Evolutionary conservation across 1,140 invertebrate genomes (phyloP), one percentile per base, ranked within the genome.

Genomic region (Lepeophtheirus salmonis): DNA sequence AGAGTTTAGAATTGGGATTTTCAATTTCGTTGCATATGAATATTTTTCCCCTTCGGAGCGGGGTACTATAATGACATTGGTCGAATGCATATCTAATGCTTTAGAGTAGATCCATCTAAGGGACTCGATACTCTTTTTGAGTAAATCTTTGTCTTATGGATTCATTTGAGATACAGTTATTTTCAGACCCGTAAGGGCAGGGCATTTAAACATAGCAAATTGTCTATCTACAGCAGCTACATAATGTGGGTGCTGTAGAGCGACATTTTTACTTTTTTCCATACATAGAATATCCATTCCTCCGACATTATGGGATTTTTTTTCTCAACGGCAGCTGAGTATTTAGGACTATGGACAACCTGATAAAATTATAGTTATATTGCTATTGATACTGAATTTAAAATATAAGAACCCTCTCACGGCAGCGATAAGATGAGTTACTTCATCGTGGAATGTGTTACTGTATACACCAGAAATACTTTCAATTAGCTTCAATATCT

Each of bases 381-480:
- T n/a, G n/a, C n/a, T n/a, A n/a, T n/a, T n/a, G n/a, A n/a, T n/a
- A n/a, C n/a, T n/a, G n/a, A n/a, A n/a, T n/a, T n/a, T n/a, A n/a
- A n/a, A n/a, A n/a, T n/a, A n/a, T n/a, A n/a, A n/a, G n/a, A n/a
- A n/a, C n/a, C n/a, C 17, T 17, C 23, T 41, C 25, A 62, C 26
- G 16, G 81, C 80, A 12, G 86, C 82, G 2, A 92, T 76, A 18
- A 94, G 76, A 74, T 92, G 87, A 14, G 88, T 91, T 2, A 82
- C 80, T 62, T 77, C 77, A 56, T 76, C 75, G 24, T 80, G 79
- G 26, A 92, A 77, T 56, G 78, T 76, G 63, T 78, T 78, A 13
- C 75, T 80, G 64, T 81, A 86, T 13, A 80, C 72, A 2, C 86
- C 89, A 59, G 83, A 84, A 88, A 92, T 92, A 68, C 80, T 80